Conservation (phyloP, 2,113 vertebrate species). For the Malurus cyaneus region DNA sequence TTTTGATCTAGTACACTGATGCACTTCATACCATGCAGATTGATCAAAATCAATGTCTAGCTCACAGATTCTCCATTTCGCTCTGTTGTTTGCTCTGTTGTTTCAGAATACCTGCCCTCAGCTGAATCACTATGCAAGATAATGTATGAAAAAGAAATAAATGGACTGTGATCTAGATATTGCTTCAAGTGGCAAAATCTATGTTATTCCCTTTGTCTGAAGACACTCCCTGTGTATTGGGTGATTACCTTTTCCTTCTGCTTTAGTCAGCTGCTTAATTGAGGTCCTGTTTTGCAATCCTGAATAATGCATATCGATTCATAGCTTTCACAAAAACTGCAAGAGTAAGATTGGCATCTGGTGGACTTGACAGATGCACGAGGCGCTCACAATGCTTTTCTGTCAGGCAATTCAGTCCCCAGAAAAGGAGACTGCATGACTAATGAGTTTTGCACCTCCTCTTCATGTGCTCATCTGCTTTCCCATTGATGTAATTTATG, state of each 20-base stretch:
- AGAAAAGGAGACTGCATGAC: conserved; percentile 29
- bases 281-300: conserved; percentile 10
- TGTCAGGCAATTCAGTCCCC: conserved; percentile 30
- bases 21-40: background rate
- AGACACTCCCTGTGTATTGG: background rate
- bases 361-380: conserved; percentile 42
- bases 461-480: background rate
- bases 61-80: background rate
- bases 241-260: background rate
- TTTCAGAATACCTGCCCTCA: background rate
- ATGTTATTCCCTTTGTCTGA: background rate
- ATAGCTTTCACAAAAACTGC: background rate
- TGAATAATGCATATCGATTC: conserved; percentile 29
- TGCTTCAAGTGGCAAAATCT: background rate
- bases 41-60: background rate
- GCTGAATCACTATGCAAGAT: background rate
- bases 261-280: background rate
- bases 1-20: background rate
- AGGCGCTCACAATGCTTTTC: conserved; percentile 13
- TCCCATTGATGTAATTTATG: conserved; percentile 38
- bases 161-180: background rate
- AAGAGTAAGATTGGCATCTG: conserved; percentile 54
- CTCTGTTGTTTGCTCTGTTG: background rate
- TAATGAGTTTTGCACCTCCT: conserved; percentile 37
- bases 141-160: background rate